Evolutionary conservation across 1,140 invertebrate species (phyloP), one percentile per base, ranked within the genome.

Genomic region (Gryon sp.): DNA sequence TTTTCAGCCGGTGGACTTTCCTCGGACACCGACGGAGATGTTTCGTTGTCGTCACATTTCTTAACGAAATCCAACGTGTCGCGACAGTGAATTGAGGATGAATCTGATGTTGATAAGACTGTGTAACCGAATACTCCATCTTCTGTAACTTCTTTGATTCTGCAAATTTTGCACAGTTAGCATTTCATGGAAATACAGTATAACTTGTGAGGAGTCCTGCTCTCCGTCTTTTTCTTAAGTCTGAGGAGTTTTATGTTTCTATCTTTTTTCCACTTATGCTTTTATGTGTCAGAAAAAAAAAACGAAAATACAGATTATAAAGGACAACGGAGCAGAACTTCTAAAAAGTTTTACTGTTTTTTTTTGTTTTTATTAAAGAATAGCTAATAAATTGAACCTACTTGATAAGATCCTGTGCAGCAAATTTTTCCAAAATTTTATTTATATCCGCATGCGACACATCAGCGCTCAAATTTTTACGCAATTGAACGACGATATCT

Each of bases 391-490:
- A 30, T 24, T 19, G 2, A 18, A 83, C 79, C 78, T 66, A 87
- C 90, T 91, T 93, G 65, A 98, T 94, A 11, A 98, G 88, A 78
- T 96, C 94, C 86, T 97, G 96, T 28, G 93, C 92, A 6, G 95
- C 93, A 89, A 98, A 94, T 85, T 98, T 98, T 74, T 95, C 92
- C 0, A 98, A 83, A 41, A 98, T 90, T 88, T 94, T 94, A 69
- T 93, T 92, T 11, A 97, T 90, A 76, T 92, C 88, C 24, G 90
- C 84, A 80, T 93, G 91, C 19, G 90, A 89, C 7, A 93, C 89
- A 83, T 91, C 86, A 53, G 90, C 88, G 50, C 91, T 90, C 8
- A 94, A 82, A 66, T 89, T 87, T 77, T 91, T 91, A n/a, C 90
- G 89, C 7, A 95, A 90, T 59, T 91, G 90, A 22, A 91, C 86